Evolutionary conservation across 37 sponge, comb jelly and placozoan species (phyloP), one percentile per base, ranked within the genome.

Genomic region (Tethya wilhelma): DNA sequence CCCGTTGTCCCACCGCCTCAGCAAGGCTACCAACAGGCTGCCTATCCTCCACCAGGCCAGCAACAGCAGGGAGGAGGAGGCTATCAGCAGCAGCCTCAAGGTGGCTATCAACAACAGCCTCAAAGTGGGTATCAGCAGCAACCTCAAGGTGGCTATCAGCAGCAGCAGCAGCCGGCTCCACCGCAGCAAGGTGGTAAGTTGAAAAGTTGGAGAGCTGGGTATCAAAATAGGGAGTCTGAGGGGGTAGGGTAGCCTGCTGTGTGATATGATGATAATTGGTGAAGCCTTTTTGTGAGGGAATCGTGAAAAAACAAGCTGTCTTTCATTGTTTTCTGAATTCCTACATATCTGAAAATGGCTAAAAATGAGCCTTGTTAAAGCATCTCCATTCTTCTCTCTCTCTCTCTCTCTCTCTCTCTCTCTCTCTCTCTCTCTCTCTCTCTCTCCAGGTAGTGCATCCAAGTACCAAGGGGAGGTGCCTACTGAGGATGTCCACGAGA

Each of bases 401-500:
- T 49, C 53, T 49, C 53, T 49, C 9, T 49, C 14, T 49, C 53
- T 14, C 14, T 49, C 53, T 49, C 53, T 49, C 9, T 49, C 14
- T 49, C 53, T 14, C 14, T 49, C 53, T 14, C 14, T 14, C 53
- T 58, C 17, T 9, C 23, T 9, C 59, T 28, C 26, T 58, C 14
- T 58, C 59, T 9, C 17, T 9, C 59, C 59, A 4, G 14, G 12
- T 58, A 14, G 26, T 14, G 5, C 59, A 19, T 49, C 9, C 14
- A 32, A 1, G 8, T 75, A 75, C 75, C 57, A 36, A 37, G 75
- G 75, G n/a, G 75, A 72, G 2, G 68, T 88, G 1, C 89, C 89
- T 37, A 25, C 20, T 22, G 82, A 88, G 40, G 89, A 88, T 68
- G 78, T 81, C 1, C 81, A 73, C 26, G 89, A 88, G 46, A 81